These are phyloP conservation scores for Poeciliopsis occidentalis DNA, from an alignment of 2,113 vertebrate genomes.

Conservation along the genomic window DNA sequence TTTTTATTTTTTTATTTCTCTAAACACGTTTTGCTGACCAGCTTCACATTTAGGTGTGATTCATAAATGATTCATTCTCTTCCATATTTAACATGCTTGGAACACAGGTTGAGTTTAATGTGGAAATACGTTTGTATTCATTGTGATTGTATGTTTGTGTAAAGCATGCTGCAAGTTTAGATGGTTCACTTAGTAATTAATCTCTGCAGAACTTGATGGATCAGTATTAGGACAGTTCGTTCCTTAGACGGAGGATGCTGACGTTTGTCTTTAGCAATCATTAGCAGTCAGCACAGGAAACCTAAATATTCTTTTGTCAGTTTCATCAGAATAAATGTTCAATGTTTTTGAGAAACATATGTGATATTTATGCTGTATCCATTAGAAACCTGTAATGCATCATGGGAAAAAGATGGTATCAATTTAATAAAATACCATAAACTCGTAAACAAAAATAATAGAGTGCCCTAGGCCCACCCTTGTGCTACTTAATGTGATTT, in stretches of 20 bases:
- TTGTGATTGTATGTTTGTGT: neutral
- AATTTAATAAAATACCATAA: slow-evolving; percentile 12
- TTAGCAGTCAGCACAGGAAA: slow-evolving; percentile 8
- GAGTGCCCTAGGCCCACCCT: slow-evolving; percentile 3
- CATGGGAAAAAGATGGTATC: neutral
- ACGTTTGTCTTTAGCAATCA: neutral
- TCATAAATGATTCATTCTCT: neutral
- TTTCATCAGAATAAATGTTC: slow-evolving; percentile 32
- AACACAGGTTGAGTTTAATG: neutral
- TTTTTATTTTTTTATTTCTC: rapidly evolving
- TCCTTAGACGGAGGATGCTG: too few species aligned
- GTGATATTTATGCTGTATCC: neutral
- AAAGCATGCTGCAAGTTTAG: too few species aligned
- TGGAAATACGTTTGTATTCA: neutral
- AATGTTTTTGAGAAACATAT: neutral
- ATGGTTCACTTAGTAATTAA: too few species aligned
- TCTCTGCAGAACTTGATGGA: too few species aligned
- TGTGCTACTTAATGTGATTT: slow-evolving; percentile 60
- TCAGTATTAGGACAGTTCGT: too few species aligned
- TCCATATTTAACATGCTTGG: neutral
- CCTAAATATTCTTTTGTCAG: slow-evolving; percentile 48
- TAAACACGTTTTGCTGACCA: neutral
- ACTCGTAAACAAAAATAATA: neutral
- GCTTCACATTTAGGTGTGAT: neutral
- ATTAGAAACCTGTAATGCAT: neutral